Conservation (phyloP, 2,797 vertebrate genomes). For the Rhynchonycteris naso region DNA sequence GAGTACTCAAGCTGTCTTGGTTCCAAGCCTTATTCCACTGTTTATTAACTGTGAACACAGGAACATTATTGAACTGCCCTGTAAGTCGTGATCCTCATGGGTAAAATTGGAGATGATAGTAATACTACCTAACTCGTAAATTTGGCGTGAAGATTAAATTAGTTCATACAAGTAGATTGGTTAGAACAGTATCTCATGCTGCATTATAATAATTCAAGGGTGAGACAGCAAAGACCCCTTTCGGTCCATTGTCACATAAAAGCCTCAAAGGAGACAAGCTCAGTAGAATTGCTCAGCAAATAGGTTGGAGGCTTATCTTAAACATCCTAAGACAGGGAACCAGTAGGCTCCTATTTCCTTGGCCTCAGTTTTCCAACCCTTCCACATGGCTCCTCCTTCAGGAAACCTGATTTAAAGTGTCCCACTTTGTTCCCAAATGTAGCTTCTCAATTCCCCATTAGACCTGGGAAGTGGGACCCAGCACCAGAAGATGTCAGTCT, state of each 20-base stretch:
- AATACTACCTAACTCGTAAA: conserved; percentile 10
- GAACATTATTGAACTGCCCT: conserved; percentile 1
- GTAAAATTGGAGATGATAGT: background rate
- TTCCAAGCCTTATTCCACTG: background rate
- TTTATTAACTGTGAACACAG: background rate
- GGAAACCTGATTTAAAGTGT: conserved; percentile 61
- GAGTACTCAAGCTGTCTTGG: background rate
- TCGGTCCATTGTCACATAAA: background rate
- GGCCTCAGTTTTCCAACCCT: conserved; percentile 59
- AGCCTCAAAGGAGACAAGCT: conserved; percentile 17
- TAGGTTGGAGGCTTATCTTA: background rate
- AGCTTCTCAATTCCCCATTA: background rate
- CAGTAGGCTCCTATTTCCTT: conserved; percentile 33
- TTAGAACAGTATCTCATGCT: background rate
- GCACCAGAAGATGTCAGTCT: conserved; percentile 34
- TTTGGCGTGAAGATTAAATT: conserved; percentile 29
- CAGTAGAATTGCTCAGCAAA: background rate
- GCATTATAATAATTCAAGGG: background rate
- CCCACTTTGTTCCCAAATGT: conserved; percentile 50
- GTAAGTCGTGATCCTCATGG: background rate
- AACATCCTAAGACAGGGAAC: conserved; percentile 31
- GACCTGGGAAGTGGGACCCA: background rate
- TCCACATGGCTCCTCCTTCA: conserved; percentile 21
- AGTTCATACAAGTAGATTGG: background rate
- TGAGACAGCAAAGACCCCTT: background rate